Conservation (phyloP, 1,140 invertebrate species). For the Pinna nobilis region DNA sequence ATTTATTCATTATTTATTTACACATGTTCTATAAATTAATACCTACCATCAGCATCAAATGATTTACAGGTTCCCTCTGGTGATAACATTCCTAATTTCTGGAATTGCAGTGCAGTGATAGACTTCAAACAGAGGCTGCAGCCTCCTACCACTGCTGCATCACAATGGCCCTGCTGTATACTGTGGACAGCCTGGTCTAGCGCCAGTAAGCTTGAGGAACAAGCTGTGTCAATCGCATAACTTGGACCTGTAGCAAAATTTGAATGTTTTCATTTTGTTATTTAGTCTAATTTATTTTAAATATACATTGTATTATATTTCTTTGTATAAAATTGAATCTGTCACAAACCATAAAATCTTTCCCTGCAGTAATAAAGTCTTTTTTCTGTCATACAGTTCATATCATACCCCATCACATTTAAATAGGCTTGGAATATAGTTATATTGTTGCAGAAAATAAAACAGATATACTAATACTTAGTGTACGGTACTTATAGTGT, state of each 20-base stretch:
- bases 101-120: slow-evolving; percentile 92
- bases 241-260: slow-evolving; percentile 83
- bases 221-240: slow-evolving; percentile 95
- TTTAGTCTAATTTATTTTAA: neutral
- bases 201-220: slow-evolving; percentile 93
- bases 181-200: slow-evolving; percentile 89
- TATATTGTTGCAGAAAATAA: too few species aligned
- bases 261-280: too few species aligned
- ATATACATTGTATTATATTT: neutral
- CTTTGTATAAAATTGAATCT: neutral
- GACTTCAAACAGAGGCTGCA: slow-evolving; percentile 91
- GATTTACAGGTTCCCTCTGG: slow-evolving; percentile 93
- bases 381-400: too few species aligned
- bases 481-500: too few species aligned
- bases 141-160: slow-evolving; percentile 94
- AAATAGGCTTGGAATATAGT: too few species aligned
- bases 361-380: too few species aligned
- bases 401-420: too few species aligned
- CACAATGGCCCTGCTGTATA: slow-evolving; percentile 90
- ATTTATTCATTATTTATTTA: too few species aligned
- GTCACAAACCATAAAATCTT: too few species aligned
- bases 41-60: slow-evolving; percentile 88
- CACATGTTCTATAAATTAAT: neutral
- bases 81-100: slow-evolving; percentile 92
- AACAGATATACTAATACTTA: too few species aligned